Evolutionary conservation across 2,797 vertebrate genomes (phyloP), one percentile per base, ranked within the genome.

Genomic region (Sebastes hubbsi): DNA sequence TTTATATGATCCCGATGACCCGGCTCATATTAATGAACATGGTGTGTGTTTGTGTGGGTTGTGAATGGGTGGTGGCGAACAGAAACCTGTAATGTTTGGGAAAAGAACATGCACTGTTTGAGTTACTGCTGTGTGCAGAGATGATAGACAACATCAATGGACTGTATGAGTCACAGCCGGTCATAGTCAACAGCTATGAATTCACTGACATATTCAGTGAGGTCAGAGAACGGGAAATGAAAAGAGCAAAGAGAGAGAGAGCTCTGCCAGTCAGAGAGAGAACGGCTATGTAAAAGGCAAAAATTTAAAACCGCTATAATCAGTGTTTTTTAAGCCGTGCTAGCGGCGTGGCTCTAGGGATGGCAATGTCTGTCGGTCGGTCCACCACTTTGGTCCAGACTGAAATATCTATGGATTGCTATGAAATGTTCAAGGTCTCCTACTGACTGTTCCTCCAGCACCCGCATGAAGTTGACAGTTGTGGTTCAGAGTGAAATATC

Each of bases 141-240:
- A 90, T 89, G 90, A 92, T 38, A 59, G 90, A 93, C 83, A 78
- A 72, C 89, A 78, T 85, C 86, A 91, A 86, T 91, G 90, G 88
- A 78, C 78, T 84, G 84, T 78, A 64, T 78, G 89, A 90, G 65
- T 72, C 71, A 66, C 54, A 75, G 83, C 54, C 71, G 4, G 66
- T 91, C 75, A 88, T 65, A 79, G 86, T 81, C 85, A 88, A 86
- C 74, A 81, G 77, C 76, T 59, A 77, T 78, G 76, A 77, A 84
- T 75, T 83, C 52, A 84, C 54, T 92, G 91, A 91, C 81, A 87
- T 87, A 92, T 89, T 87, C 77, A 74, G 16, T 60, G 86, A 87
- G 64, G 77, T 81, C 81, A 83, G 59, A 74, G 46, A 64, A 20
- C 46, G 12, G 64, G 8, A 49, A 4, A 27, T 13, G 12, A 22